These are phyloP conservation scores for Schizotus pectinicornis DNA, from an alignment of 2,888 invertebrate genomes.

Conservation along the genomic window DNA sequence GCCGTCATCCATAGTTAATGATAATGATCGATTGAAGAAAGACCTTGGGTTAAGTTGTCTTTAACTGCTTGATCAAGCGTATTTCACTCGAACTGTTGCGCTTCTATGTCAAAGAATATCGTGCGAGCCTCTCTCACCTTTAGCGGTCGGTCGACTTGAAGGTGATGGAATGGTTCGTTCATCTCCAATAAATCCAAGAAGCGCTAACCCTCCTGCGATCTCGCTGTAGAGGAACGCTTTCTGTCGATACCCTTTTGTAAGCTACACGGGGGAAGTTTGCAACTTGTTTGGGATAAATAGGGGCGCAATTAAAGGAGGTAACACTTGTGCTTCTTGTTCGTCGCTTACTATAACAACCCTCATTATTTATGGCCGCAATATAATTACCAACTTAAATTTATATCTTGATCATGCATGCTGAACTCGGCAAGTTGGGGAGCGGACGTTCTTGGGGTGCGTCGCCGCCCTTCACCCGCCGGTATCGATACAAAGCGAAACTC, in stretches of 20 bases:
- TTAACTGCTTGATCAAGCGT: no score
- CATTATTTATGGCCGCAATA: conserved; percentile 53
- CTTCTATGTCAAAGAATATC: no score
- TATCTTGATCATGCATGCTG: conserved; percentile 50
- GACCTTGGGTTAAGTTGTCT: no score
- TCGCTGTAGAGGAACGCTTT: conserved; percentile 8
- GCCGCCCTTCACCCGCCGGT: conserved; percentile 4
- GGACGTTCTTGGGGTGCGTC: not conserved
- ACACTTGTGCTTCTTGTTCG: conserved; percentile 47
- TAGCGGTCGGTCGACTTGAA: conserved; percentile 4
- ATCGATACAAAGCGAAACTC: not conserved
- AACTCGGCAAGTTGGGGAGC: conserved; percentile 27
- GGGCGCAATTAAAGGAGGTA: conserved; percentile 49
- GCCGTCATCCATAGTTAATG: no score
- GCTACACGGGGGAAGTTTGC: conserved; percentile 23
- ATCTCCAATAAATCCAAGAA: conserved; percentile 11
- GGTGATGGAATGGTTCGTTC: conserved; percentile 14
- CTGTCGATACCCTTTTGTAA: conserved; percentile 30
- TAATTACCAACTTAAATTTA: conserved; percentile 54
- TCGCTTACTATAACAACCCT: conserved; percentile 46
- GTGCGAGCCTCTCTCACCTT: no score
- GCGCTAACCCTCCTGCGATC: conserved; percentile 12
- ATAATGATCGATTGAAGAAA: no score
- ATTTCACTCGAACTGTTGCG: no score
- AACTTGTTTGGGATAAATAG: conserved; percentile 33